Conservation (phyloP, 2,797 vertebrate genomes). For the Ficedula albicollis region DNA sequence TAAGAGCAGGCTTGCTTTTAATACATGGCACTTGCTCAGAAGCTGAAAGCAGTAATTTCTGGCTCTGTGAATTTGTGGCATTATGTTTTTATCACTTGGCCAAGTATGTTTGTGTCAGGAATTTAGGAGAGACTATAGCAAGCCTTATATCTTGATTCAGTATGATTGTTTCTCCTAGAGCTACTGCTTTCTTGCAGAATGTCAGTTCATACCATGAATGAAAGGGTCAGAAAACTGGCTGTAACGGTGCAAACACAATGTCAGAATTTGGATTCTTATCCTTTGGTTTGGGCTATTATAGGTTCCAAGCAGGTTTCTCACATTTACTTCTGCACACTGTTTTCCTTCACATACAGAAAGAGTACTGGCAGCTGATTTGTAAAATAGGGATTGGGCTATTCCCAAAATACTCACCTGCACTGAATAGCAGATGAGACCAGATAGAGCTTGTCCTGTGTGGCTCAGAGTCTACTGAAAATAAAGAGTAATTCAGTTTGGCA, state of each 20-base stretch:
- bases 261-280: background rate
- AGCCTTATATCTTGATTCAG: background rate
- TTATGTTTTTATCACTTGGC: background rate
- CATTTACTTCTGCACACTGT: rapidly evolving
- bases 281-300: background rate
- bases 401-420: background rate
- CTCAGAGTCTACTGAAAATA: background rate
- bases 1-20: background rate
- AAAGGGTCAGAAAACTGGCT: background rate
- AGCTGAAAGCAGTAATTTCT: background rate
- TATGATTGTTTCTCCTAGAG: background rate
- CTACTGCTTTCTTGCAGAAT: background rate
- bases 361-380: background rate
- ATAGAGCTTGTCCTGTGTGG: background rate
- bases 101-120: background rate
- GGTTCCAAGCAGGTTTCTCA: background rate
- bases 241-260: background rate
- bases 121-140: background rate
- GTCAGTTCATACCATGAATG: background rate
- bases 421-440: background rate
- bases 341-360: background rate
- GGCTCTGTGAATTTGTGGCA: background rate
- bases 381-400: background rate
- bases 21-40: background rate
- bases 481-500: background rate